A percentile compares a stretch with the other conserved stretches of the same genome.
These are phyloP conservation scores for Oostethus manadensis DNA, from an alignment of 2,113 vertebrate genomes.

Conservation along the genomic window DNA sequence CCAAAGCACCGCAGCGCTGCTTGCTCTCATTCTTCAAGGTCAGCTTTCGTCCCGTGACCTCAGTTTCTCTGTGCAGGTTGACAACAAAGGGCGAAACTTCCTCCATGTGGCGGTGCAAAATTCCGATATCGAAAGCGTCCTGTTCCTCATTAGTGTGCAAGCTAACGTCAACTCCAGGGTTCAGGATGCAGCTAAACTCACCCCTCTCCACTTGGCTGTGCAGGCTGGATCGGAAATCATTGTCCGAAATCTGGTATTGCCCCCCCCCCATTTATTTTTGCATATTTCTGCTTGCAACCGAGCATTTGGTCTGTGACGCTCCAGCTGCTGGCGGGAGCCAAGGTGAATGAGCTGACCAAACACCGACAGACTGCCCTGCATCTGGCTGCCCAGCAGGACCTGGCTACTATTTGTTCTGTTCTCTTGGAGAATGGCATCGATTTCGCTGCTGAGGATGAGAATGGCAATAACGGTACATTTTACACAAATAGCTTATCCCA, in stretches of 20 bases:
- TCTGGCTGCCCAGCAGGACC: constrained; percentile 92
- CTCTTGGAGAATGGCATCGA: constrained; percentile 92
- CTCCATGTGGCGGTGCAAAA: constrained; percentile 93
- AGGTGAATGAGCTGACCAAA: constrained; percentile 95
- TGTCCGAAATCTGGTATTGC: constrained; percentile 88
- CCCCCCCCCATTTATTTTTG: not conserved
- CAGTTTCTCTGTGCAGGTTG: constrained; percentile 72
- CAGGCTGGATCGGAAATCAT: constrained; percentile 97
- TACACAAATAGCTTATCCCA: no score
- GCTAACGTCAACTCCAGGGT: constrained; percentile 95
- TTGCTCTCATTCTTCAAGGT: not conserved
- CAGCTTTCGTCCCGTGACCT: not conserved
- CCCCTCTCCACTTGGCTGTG: constrained; percentile 91
- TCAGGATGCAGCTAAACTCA: constrained; percentile 92
- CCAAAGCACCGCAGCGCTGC: not conserved
- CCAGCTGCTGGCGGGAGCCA: constrained; percentile 94
- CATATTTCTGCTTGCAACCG: not conserved
- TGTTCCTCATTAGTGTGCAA: constrained; percentile 97
- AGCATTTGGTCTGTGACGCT: constrained; percentile 3
- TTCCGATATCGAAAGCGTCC: constrained; percentile 94
- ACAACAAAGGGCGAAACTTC: constrained; percentile 97
- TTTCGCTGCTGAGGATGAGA: constrained; percentile 92
- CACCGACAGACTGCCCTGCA: constrained; percentile 96
- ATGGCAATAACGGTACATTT: constrained; percentile 89
- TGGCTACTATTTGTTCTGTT: constrained; percentile 94